Evolutionary conservation across 2,888 invertebrate species (phyloP), one percentile per base, ranked within the genome.

Genomic region (Lapara coniferarum): DNA sequence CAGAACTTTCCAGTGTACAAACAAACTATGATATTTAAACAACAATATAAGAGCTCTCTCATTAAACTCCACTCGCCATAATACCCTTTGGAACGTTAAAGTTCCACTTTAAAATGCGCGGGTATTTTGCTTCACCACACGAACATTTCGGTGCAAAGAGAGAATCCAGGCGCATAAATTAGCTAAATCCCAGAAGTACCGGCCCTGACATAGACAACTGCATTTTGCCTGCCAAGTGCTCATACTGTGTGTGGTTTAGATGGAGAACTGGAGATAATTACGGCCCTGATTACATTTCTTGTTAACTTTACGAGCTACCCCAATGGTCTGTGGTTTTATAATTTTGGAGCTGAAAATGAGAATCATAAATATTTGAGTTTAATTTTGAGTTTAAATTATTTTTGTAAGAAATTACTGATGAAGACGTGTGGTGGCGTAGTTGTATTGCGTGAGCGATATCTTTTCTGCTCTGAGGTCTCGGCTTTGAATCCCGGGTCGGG

Each of bases 81-180:
- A 63, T 63, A 46, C 63, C 19, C n/a, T 63, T 63, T 63, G 19
- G 19, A 63, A 63, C 63, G 63, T 46, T 63, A 63, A 63, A 63
- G 49, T 63, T 63, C 49, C 49, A 63, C 63, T 63, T 63, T 59
- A 63, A 63, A 63, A 49, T 25, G 46, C 63, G 16, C 19, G 19
- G 49, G 12, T 63, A 63, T 63, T 49, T 63, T 53, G 46, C 49
- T 49, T 57, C 19, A 19, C 19, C 63, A 49, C 63, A 63, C 49
- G 70, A 66, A 30, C 63, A 81, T 85, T 83, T 83, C 67, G 19
- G 52, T 49, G 63, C 59, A 16, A 44, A 63, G 51, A 74, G 71
- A 71, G 70, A 81, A 81, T 82, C 81, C 78, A 69, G 19, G 37
- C 68, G 73, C 73, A 84, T 86, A 87, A 84, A 85, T 87, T 86